phyloP scores from a whole-genome alignment of 2,888 invertebrate species.

The Campoplex capitator region DNA sequence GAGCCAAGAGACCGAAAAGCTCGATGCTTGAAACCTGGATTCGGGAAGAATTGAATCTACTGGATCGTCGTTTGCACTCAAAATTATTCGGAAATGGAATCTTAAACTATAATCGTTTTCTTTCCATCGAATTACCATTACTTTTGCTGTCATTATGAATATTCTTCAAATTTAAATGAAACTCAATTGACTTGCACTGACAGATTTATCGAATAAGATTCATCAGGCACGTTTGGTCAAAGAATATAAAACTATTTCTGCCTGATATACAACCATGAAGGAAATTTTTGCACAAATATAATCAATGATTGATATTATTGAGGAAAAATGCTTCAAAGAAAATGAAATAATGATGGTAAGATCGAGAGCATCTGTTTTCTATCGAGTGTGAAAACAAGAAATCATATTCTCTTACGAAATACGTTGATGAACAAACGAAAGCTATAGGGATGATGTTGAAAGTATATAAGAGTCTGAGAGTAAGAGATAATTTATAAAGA shows the following conservation, averaged over 20 bases:
- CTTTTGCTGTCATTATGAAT: neutral
- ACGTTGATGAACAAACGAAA: neutral
- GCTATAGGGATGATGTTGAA: neutral
- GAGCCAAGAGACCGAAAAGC: slow-evolving; percentile 54
- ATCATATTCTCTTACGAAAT: neutral
- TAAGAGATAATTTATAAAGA: slow-evolving; percentile 63
- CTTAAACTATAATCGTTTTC: neutral
- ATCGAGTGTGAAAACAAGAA: slow-evolving; percentile 20
- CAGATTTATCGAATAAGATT: neutral
- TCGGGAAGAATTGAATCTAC: slow-evolving; percentile 74
- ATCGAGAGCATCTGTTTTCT: neutral
- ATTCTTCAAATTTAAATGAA: neutral
- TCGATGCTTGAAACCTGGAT: slow-evolving; percentile 50
- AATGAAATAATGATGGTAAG: neutral
- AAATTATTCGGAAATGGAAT: neutral
- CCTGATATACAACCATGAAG: neutral
- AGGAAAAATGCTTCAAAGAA: too few relatives aligned
- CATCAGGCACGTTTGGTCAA: neutral
- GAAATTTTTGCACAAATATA: neutral
- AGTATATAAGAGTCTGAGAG: neutral
- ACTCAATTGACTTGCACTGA: neutral
- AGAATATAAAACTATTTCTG: neutral
- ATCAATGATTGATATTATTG: neutral
- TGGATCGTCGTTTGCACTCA: slow-evolving; percentile 60
- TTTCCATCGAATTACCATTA: neutral